phyloP scores from a whole-genome alignment of 2,888 invertebrate genomes.

The Dicyrtoma fusca region DNA sequence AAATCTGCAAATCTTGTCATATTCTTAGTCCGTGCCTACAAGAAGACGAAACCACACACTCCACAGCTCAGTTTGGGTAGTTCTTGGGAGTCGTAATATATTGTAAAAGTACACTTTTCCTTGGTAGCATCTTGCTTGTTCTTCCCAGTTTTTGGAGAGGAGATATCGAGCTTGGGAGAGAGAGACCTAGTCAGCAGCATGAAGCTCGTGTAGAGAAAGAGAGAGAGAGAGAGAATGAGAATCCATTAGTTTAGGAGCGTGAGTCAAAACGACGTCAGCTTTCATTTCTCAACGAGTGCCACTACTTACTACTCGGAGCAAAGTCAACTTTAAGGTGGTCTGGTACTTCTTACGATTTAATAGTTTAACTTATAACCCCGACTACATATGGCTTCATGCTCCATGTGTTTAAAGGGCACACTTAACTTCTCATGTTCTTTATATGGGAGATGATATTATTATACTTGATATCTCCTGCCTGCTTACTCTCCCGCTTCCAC shows the following conservation, averaged over 20 bases:
- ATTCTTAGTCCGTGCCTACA: neutral
- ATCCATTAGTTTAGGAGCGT: constrained; percentile 27
- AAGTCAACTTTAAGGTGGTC: constrained; percentile 25
- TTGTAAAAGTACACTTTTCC: constrained; percentile 7
- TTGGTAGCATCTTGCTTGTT: constrained; percentile 17
- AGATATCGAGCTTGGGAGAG: neutral
- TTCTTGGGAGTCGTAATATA: neutral
- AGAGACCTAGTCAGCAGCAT: neutral
- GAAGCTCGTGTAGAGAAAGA: constrained; percentile 4
- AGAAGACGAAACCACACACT: no score
- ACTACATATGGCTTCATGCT: constrained; percentile 25
- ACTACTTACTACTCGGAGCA: neutral
- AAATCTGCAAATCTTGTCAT: constrained; percentile 26
- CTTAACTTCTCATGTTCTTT: constrained; percentile 18
- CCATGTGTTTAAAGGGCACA: constrained; percentile 27
- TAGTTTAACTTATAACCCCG: constrained; percentile 26
- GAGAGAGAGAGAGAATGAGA: no score
- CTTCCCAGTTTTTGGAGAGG: neutral
- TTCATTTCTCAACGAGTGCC: constrained; percentile 22
- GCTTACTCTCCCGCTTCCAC: neutral
- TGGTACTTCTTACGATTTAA: constrained; percentile 25
- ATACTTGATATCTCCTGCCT: neutral
- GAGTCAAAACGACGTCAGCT: constrained; percentile 30
- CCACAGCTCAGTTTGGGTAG: neutral
- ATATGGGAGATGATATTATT: neutral